Evolutionary conservation across 2,113 vertebrate species (phyloP), one percentile per base, ranked within the genome.

Genomic region (Bujurquina vittata): DNA sequence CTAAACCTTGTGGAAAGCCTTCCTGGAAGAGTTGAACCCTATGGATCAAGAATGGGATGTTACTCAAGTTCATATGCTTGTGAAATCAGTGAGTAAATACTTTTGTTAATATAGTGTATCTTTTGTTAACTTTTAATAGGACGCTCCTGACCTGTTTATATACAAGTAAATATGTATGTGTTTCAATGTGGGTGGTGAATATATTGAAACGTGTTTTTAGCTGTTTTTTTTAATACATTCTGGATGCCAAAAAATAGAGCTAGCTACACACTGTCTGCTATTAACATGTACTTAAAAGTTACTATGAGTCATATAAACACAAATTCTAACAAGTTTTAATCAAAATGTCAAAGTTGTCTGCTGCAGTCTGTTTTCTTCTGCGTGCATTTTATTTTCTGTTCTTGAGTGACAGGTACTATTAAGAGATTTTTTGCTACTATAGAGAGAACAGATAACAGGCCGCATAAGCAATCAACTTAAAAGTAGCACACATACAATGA

Each of bases 401-500:
- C 20, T 77, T 77, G 76, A 84, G 49, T 49, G 61, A 29, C 46
- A 83, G 57, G 14, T 11, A 56, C 58, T 37, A 74, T 54, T 20
- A 43, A 52, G 62, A 75, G 9, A 52, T 15, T 65, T 26, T 67
- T 80, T 76, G 75, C 63, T 33, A 23, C 9, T n/a, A 31, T 67
- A 29, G 33, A 81, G 62, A 57, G 17, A 7, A 7, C 18, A 49
- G 65, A 69, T 46, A 83, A 83, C 17, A 58, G 58, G 43, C 12
- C 59, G 62, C 46, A 77, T 77, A 26, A 10, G 33, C 65, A 79
- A 75, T 60, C 46, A 82, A 31, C 52, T 84, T 72, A 35, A 73
- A 72, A 65, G 3, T 15, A 37, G 29, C 58, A 62, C 14, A n/a
- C 31, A 79, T 3, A 40, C 61, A 43, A 52, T 60, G 31, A 29